A percentile compares a stretch with the other conserved stretches of the same genome.
These are phyloP conservation scores for Parnassius glacialis DNA, from an alignment of 2,888 invertebrate species.

Conservation along the genomic window DNA sequence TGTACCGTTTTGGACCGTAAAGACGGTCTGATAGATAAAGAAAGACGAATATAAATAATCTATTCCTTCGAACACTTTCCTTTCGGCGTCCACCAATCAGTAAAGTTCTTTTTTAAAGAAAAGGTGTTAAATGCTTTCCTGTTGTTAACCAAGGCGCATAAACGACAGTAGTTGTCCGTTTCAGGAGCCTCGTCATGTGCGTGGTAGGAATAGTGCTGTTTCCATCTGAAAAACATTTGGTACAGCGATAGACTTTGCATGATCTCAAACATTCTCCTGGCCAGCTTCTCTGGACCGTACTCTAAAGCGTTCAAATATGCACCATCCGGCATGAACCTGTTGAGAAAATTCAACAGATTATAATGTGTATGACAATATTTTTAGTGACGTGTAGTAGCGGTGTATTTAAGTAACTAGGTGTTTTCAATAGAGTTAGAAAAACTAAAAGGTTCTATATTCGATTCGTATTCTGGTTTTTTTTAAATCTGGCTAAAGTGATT, in stretches of 20 bases:
- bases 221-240: constrained; percentile 55
- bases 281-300: constrained; percentile 46
- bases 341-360: constrained; percentile 18
- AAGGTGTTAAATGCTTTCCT: constrained; percentile 34
- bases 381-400: too few species aligned
- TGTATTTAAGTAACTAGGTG: too few species aligned
- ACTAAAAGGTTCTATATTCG: too few species aligned
- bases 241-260: constrained; percentile 45
- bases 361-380: too few species aligned
- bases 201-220: constrained; percentile 50
- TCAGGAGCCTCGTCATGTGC: constrained; percentile 43
- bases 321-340: constrained; percentile 58
- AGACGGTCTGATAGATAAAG: too few species aligned
- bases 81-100: constrained; percentile 47
- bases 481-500: too few species aligned
- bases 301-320: constrained; percentile 53
- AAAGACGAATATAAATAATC: too few species aligned
- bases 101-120: constrained; percentile 42
- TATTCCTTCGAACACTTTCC: constrained; percentile 7
- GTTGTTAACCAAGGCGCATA: constrained; percentile 54
- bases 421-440: too few species aligned
- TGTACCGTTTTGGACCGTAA: too few species aligned
- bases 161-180: constrained; percentile 54
- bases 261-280: constrained; percentile 44
- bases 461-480: too few species aligned